These are phyloP conservation scores for Muschampia plurimacula DNA, from an alignment of 2,888 invertebrate genomes.

Conservation along the genomic window DNA sequence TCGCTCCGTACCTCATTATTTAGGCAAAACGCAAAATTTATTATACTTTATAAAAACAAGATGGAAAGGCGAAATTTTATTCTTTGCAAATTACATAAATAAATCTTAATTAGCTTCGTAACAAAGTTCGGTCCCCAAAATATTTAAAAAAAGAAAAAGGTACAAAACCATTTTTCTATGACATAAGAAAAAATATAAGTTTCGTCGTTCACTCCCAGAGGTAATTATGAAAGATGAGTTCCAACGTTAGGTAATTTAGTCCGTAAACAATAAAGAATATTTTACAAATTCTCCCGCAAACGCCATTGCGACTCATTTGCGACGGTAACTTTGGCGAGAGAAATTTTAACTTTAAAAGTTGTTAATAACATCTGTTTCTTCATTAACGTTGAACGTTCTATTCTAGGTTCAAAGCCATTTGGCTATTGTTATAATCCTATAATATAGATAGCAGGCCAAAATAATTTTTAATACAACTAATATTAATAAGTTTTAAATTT, in stretches of 20 bases:
- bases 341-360: conserved; percentile 53
- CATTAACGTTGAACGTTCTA: conserved; percentile 18
- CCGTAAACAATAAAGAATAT: conserved; percentile 60
- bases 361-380: conserved; percentile 27
- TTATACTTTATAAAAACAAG: conserved; percentile 20
- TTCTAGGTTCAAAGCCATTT: conserved; percentile 12
- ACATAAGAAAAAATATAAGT: conserved; percentile 30
- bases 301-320: conserved; percentile 60
- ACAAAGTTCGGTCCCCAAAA: conserved; percentile 24
- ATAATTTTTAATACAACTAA: neutral
- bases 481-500: too few relatives aligned
- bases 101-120: conserved; percentile 34
- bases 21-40: conserved; percentile 9
- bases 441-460: conserved; percentile 1
- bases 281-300: conserved; percentile 57
- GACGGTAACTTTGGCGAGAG: conserved; percentile 55
- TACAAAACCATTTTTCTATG: conserved; percentile 29
- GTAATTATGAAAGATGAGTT: conserved; percentile 55
- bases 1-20: neutral
- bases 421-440: conserved; percentile 2
- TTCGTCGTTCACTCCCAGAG: conserved; percentile 6
- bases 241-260: conserved; percentile 58
- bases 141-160: conserved; percentile 26
- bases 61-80: conserved; percentile 17
- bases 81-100: conserved; percentile 25